phyloP scores from a whole-genome alignment of 2,888 invertebrate genomes.

The Ptychoptera albimana region DNA sequence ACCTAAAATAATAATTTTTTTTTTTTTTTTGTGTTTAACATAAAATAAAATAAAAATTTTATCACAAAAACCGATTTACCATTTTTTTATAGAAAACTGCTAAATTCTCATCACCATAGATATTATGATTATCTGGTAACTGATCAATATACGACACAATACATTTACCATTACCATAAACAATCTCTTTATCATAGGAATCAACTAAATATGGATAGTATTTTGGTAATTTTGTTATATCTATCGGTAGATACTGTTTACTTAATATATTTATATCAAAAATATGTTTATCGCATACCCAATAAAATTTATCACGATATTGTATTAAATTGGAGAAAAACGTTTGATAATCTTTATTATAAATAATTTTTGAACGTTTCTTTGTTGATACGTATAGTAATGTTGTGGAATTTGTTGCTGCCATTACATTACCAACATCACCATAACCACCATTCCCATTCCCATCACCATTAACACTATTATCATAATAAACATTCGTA shows the following conservation, averaged over 20 bases:
- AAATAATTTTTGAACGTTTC: too few species aligned
- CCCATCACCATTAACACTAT: too few species aligned
- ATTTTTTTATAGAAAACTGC: conserved; percentile 34
- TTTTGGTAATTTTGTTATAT: conserved; percentile 28
- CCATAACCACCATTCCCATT: too few species aligned
- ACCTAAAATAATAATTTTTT: conserved; percentile 14
- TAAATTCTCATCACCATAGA: conserved; percentile 30
- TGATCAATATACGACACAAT: conserved; percentile 42
- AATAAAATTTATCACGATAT: conserved; percentile 38
- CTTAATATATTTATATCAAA: conserved; percentile 33
- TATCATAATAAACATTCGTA: too few species aligned
- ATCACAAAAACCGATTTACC: conserved; percentile 5
- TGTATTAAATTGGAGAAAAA: conserved; percentile 33
- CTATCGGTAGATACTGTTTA: conserved; percentile 27
- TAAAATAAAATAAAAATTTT: too few species aligned
- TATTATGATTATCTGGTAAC: conserved; percentile 32
- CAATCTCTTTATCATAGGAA: conserved; percentile 25
- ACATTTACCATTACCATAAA: conserved; percentile 41
- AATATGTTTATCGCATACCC: conserved; percentile 41
- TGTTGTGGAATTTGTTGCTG: too few species aligned
- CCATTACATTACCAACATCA: too few species aligned
- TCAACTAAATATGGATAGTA: conserved; percentile 34
- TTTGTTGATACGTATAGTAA: too few species aligned
- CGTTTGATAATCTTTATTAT: too few species aligned
- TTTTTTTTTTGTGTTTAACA: too few species aligned